These are phyloP conservation scores for Lacerta viridis DNA, from an alignment of 2,797 vertebrate species.

Conservation along the genomic window DNA sequence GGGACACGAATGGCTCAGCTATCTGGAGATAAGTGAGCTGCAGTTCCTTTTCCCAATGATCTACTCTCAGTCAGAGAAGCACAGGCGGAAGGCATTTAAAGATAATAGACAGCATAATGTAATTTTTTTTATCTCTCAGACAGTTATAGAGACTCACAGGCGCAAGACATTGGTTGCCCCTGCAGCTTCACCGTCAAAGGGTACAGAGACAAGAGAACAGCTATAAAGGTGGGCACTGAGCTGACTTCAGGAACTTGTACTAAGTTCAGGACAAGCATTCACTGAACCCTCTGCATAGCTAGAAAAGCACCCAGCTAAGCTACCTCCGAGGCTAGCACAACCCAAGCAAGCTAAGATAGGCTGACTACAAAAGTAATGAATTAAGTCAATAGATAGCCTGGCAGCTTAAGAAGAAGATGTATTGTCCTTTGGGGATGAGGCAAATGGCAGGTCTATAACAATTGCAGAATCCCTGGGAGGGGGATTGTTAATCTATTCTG, in stretches of 20 bases:
- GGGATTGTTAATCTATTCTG: too few relatives aligned
- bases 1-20: slow-evolving; percentile 42
- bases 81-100: slow-evolving; percentile 39
- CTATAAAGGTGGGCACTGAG: slow-evolving; percentile 26
- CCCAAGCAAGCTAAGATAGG: not conserved
- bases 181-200: slow-evolving; percentile 34
- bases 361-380: not conserved
- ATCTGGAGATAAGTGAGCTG: slow-evolving; percentile 44
- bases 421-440: not conserved
- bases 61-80: slow-evolving; percentile 45
- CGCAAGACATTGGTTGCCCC: slow-evolving; percentile 4
- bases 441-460: not conserved
- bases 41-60: slow-evolving; percentile 43
- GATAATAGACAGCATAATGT: slow-evolving; percentile 37
- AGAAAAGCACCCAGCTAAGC: not conserved
- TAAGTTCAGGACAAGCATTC: slow-evolving; percentile 22
- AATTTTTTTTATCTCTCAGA: not conserved
- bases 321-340: not conserved
- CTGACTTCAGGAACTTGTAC: slow-evolving; percentile 9
- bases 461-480: not conserved
- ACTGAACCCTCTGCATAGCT: slow-evolving; percentile 8
- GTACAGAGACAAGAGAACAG: slow-evolving; percentile 29
- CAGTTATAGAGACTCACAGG: slow-evolving; percentile 25
- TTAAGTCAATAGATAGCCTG: not conserved
- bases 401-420: not conserved